phyloP scores from a whole-genome alignment of 1,140 invertebrate species.

The Bicyclus anynana region DNA sequence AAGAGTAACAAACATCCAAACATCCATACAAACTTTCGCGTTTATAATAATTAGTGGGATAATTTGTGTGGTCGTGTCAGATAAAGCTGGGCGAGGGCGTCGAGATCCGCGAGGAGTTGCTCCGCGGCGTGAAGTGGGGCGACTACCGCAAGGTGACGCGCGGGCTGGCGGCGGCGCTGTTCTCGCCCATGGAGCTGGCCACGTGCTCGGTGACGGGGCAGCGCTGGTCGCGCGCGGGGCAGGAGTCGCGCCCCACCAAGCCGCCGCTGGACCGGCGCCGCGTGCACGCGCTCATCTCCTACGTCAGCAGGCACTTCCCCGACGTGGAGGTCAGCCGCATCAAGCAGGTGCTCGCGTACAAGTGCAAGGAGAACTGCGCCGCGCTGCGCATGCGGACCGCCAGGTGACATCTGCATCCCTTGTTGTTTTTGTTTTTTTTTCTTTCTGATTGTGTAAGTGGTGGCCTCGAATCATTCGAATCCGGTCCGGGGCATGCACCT shows the following conservation, averaged over 20 bases:
- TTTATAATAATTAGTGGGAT: too few species aligned
- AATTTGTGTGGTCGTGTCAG: constrained; percentile 59
- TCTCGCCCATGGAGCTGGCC: constrained; percentile 84
- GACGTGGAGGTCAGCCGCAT: constrained; percentile 84
- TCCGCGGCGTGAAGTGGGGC: constrained; percentile 84
- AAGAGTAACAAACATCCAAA: too few species aligned
- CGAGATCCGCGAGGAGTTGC: constrained; percentile 83
- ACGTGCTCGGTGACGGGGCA: constrained; percentile 86
- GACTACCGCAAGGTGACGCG: constrained; percentile 85
- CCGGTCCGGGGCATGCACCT: too few species aligned
- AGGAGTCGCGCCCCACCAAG: constrained; percentile 83
- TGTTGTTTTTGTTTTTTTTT: too few species aligned
- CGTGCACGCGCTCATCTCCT: constrained; percentile 86
- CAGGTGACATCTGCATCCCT: constrained; percentile 77
- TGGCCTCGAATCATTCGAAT: too few species aligned
- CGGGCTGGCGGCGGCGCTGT: constrained; percentile 84
- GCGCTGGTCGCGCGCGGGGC: constrained; percentile 84
- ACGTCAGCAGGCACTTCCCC: constrained; percentile 84
- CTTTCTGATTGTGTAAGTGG: too few species aligned
- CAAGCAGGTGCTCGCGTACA: constrained; percentile 86
- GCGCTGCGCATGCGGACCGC: constrained; percentile 85
- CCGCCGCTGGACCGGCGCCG: constrained; percentile 83
- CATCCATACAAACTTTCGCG: too few species aligned
- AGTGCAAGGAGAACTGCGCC: constrained; percentile 87
- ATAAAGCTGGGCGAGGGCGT: constrained; percentile 85